Conservation (phyloP, 1,140 invertebrate species). For the Solenopsis fugax region DNA sequence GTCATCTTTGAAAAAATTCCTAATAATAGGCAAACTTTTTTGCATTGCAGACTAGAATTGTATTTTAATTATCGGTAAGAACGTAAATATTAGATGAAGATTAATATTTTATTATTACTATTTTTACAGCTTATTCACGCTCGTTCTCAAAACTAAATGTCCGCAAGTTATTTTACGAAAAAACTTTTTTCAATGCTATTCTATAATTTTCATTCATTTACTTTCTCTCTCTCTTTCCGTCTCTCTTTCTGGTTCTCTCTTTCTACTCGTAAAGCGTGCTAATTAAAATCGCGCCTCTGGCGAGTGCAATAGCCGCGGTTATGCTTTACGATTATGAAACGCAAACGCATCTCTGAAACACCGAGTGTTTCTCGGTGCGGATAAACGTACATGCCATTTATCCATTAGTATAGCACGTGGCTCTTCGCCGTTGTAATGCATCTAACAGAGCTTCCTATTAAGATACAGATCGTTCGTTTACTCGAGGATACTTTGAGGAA, state of each 20-base stretch:
- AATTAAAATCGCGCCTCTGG: slow-evolving; percentile 34
- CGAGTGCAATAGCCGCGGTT: slow-evolving; percentile 26
- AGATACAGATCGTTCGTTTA: slow-evolving; percentile 58
- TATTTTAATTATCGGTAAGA: too few relatives aligned
- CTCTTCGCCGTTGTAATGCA: slow-evolving; percentile 19
- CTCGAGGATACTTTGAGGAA: slow-evolving; percentile 30
- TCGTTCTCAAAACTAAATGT: too few relatives aligned
- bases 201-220: neutral
- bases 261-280: neutral
- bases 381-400: slow-evolving; percentile 29
- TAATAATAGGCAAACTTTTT: too few relatives aligned
- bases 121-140: too few relatives aligned
- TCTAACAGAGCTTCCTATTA: slow-evolving; percentile 47
- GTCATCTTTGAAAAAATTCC: too few relatives aligned
- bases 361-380: neutral
- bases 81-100: too few relatives aligned
- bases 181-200: neutral
- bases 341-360: slow-evolving; percentile 26
- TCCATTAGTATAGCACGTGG: slow-evolving; percentile 45
- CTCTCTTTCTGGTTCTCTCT: neutral
- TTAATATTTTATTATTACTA: too few relatives aligned
- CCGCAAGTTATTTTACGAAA: too few relatives aligned
- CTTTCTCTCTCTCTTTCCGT: slow-evolving; percentile 1
- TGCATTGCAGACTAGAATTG: too few relatives aligned
- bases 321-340: slow-evolving; percentile 50